Base-by-base conservation (phyloP, 2,797 vertebrate species). In the Emydoidea blandingii region DNA sequence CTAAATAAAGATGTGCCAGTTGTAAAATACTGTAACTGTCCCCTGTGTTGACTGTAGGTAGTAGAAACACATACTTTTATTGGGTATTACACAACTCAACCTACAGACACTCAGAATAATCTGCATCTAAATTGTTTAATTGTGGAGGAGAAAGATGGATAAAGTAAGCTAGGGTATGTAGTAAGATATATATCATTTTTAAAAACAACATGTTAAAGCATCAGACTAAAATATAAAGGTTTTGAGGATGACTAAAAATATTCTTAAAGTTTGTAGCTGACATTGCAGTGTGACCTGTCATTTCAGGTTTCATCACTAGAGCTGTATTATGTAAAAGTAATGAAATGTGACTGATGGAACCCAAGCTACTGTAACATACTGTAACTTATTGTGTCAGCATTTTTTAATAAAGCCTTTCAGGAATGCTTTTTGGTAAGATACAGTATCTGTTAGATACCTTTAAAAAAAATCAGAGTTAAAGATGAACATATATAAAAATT, bases 341-440 rank as follows among this genome's bases (percentile, higher is more conserved):
- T 98, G 95, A 90, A 96, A 98, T 97, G 93, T 97, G 98, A 98
- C 95, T 95, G 97, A 97, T 98, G 95, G 96, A 97, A 98, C 96
- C 96, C 95, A 96, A 96, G 96, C 92, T 94, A 96, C 85, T 95
- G 94, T 96, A 97, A 95, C 97, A 92, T 90, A 94, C 81, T 84
- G 86, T 92, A 95, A 96, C 95, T 82, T 95, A 83, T 96, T 86
- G 96, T 95, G 97, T 98, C 97, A 96, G 97, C 96, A 97, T 92
- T 97, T 96, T 94, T 98, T 96, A 97, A 97, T 97, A 96, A 91
- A 97, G 92, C 95, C 96, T 98, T 98, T 97, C 93, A 97, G 89
- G 89, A 96, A 95, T 76, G 80, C 72, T 97, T 97, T 97, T 95
- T 95, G 92, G 92, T 94, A 94, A 93, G 85, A 94, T 72, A 41